Conservation (phyloP, 2,888 invertebrate species). For the Caenorhabditis afra region DNA sequence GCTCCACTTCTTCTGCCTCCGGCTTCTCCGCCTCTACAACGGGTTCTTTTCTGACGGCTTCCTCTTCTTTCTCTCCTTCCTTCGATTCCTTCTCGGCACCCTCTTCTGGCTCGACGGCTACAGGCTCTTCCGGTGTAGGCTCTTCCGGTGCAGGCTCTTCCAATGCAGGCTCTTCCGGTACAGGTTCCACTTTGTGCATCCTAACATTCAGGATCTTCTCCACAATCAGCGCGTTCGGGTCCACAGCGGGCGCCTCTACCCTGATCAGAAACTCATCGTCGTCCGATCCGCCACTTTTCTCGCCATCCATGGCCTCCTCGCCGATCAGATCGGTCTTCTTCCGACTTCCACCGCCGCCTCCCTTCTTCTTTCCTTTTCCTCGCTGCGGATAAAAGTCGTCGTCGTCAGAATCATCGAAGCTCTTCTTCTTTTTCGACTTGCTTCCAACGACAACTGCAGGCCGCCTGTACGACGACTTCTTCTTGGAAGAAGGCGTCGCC, state of each 20-base stretch:
- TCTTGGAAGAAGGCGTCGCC: conserved; percentile 19
- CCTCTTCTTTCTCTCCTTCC: conserved; percentile 79
- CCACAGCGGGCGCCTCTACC: conserved; percentile 30
- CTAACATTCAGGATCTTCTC: conserved; percentile 62
- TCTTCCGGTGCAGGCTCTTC: conserved; percentile 78
- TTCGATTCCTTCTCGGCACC: conserved; percentile 55
- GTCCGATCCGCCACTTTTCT: conserved; percentile 41
- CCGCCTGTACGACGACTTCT: conserved; percentile 29
- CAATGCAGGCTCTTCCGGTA: conserved; percentile 23
- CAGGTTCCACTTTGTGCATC: conserved; percentile 35
- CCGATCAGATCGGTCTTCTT: conserved; percentile 32
- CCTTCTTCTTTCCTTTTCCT: conserved; percentile 34
- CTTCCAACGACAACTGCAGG: conserved; percentile 28
- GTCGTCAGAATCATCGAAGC: conserved; percentile 60
- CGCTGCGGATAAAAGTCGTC: conserved; percentile 59
- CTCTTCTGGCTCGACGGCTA: conserved; percentile 79
- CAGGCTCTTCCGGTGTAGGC: conserved; percentile 30
- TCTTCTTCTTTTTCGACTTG: conserved; percentile 62
- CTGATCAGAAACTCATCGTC: conserved; percentile 51
- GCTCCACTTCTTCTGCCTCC: conserved; percentile 80
- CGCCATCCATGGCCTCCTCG: conserved; percentile 15
- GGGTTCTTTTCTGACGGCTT: conserved; percentile 79
- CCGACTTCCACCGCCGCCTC: conserved; percentile 24
- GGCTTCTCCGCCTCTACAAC: conserved; percentile 77
- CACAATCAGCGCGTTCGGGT: conserved; percentile 51